phyloP scores from a whole-genome alignment of 1,140 invertebrate genomes.

The Coelopa frigida region DNA sequence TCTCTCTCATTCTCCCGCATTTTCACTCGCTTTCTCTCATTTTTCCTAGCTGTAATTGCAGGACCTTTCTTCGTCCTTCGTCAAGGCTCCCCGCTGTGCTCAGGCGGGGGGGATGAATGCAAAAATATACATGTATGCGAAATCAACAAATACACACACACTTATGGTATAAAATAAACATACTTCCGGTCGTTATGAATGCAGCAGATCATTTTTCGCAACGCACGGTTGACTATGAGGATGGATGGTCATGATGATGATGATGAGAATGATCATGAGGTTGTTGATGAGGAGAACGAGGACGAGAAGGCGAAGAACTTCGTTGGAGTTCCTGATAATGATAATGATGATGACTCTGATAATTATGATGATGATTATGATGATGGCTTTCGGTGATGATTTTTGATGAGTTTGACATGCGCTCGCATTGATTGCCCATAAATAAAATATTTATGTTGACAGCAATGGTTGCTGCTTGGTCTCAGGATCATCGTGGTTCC shows the following conservation, averaged over 20 bases:
- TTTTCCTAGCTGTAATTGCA: too few species aligned
- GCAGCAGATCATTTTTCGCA: too few species aligned
- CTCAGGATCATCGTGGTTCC: too few species aligned
- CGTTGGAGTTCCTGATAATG: too few species aligned
- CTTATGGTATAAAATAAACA: constrained; percentile 38
- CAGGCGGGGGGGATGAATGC: background rate
- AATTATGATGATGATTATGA: constrained; percentile 19
- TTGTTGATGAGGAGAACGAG: too few species aligned
- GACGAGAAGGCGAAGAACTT: too few species aligned
- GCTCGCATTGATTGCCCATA: constrained; percentile 44
- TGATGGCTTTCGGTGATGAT: constrained; percentile 23
- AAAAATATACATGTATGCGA: background rate
- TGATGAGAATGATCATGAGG: too few species aligned
- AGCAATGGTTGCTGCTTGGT: constrained; percentile 21
- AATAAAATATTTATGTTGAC: constrained; percentile 45
- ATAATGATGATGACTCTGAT: background rate
- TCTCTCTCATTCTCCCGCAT: too few species aligned
- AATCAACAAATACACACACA: background rate
- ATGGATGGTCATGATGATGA: too few species aligned
- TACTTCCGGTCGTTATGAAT: constrained; percentile 41
- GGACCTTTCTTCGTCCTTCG: background rate
- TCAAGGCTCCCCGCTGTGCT: background rate
- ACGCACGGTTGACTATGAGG: too few species aligned
- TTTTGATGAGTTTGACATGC: constrained; percentile 45
- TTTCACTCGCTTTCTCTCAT: too few species aligned